Conservation (phyloP, 2,113 vertebrate species). For the Sebastes fasciatus region DNA sequence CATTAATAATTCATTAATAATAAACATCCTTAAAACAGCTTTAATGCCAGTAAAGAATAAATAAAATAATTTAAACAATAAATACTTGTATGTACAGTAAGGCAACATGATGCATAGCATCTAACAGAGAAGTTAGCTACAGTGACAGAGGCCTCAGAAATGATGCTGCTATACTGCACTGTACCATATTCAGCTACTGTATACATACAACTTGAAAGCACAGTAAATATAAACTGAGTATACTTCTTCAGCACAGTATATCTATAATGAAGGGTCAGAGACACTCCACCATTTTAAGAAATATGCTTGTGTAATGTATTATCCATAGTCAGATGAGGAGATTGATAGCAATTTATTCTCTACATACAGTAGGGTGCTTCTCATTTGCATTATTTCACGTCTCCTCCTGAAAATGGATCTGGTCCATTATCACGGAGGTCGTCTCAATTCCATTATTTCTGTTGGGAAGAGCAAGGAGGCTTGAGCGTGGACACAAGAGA, state of each 20-base stretch:
- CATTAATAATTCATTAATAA: constrained; percentile 35
- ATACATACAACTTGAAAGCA: not conserved
- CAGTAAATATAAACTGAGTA: too few species aligned
- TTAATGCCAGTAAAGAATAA: constrained; percentile 69
- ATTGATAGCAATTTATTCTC: not conserved
- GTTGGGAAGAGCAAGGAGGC: not conserved
- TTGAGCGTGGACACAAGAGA: too few species aligned
- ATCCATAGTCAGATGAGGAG: not conserved
- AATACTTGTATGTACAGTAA: constrained; percentile 71
- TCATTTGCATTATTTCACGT: not conserved
- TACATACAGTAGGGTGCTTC: not conserved
- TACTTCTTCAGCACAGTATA: not conserved
- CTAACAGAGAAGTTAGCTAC: constrained; percentile 46
- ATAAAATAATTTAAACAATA: constrained; percentile 80
- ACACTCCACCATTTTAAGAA: not conserved
- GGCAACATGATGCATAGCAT: constrained; percentile 76
- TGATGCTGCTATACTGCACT: not conserved
- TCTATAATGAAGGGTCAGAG: too few species aligned
- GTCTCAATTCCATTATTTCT: not conserved
- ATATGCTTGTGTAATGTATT: not conserved
- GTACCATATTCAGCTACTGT: not conserved
- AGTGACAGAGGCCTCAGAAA: constrained; percentile 17
- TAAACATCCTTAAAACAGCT: constrained; percentile 55
- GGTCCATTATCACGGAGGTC: not conserved
- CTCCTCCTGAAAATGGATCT: not conserved